These are phyloP conservation scores for Epinephelus cyanopodus DNA, from an alignment of 2,113 vertebrate genomes.

Conservation along the genomic window DNA sequence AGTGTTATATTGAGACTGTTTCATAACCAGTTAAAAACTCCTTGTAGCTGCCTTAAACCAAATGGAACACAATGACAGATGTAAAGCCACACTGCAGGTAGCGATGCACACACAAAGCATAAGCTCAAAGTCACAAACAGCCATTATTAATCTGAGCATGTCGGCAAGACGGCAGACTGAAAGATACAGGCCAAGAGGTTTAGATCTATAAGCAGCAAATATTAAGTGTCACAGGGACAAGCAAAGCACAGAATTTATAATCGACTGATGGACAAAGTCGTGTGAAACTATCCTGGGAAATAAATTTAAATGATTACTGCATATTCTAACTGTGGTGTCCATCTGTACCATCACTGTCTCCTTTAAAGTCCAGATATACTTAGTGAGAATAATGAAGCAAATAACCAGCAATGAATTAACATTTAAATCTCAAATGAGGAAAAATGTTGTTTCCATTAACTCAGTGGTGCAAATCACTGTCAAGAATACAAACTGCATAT, in stretches of 20 bases:
- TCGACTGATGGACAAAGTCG: neutral
- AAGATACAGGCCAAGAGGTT: slow-evolving; percentile 63
- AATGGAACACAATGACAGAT: slow-evolving; percentile 86
- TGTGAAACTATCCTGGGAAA: slow-evolving; percentile 14
- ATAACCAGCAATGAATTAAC: neutral
- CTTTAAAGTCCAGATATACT: neutral
- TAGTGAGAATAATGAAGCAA: neutral
- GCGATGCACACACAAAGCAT: slow-evolving; percentile 83
- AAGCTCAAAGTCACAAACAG: slow-evolving; percentile 89
- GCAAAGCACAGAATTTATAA: slow-evolving; percentile 33
- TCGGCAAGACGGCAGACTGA: slow-evolving; percentile 86
- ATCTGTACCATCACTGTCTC: neutral
- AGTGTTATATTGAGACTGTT: too few relatives aligned
- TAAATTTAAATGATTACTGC: neutral
- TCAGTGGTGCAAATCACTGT: neutral
- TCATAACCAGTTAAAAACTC: too few relatives aligned
- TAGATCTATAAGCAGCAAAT: slow-evolving; percentile 23
- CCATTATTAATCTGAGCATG: slow-evolving; percentile 88
- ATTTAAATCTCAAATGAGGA: neutral
- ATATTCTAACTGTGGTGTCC: neutral
- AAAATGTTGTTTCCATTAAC: neutral
- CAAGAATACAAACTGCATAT: slow-evolving; percentile 1
- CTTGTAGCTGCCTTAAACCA: neutral
- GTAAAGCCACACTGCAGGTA: slow-evolving; percentile 86
- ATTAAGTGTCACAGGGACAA: slow-evolving; percentile 18